Evolutionary conservation across 1,140 invertebrate genomes (phyloP), one percentile per base, ranked within the genome.

Genomic region (Polypedilum vanderplanki): DNA sequence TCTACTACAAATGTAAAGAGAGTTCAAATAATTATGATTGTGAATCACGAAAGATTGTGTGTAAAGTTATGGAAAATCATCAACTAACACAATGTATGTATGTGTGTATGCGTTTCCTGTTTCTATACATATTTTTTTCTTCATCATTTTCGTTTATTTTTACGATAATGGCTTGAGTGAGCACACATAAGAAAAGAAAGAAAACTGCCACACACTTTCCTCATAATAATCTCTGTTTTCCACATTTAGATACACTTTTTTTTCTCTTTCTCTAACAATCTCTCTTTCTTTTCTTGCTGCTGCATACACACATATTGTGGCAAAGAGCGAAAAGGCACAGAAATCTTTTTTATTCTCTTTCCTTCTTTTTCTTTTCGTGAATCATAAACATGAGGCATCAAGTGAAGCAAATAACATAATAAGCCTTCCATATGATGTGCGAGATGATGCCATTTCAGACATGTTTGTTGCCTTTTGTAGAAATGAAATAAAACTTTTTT

Each of bases 81-180:
- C n/a, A 70, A 70, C 17, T 1, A 70, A 70, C 17, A 57, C 9
- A 70, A 20, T 9, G 64, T 7, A n/a, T n/a, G n/a, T n/a, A n/a
- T n/a, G 10, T 57, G 10, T 57, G 17, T 20, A 70, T 57, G 8
- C 4, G n/a, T 57, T 57, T 57, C 46, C n/a, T 12, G n/a, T 57
- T 57, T 57, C 46, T 57, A 4, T n/a, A 12, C 46, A 57, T 70
- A 70, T 70, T 70, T 70, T 70, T 33, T 33, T 33, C 24, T 33
- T 17, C 65, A 70, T 70, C 65, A 22, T 70, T 70, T 70, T 70
- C 65, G 65, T 70, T 70, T 70, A 70, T 70, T 70, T 70, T 70
- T 70, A 70, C 20, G 65, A 70, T 70, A 20, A 70, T 70, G 65
- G 20, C 65, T 70, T 18, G 46, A 57, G 46, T 57, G 46, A 57